These are phyloP conservation scores for Schizothorax lantsangensis DNA, from an alignment of 2,797 vertebrate species.

Conservation along the genomic window DNA sequence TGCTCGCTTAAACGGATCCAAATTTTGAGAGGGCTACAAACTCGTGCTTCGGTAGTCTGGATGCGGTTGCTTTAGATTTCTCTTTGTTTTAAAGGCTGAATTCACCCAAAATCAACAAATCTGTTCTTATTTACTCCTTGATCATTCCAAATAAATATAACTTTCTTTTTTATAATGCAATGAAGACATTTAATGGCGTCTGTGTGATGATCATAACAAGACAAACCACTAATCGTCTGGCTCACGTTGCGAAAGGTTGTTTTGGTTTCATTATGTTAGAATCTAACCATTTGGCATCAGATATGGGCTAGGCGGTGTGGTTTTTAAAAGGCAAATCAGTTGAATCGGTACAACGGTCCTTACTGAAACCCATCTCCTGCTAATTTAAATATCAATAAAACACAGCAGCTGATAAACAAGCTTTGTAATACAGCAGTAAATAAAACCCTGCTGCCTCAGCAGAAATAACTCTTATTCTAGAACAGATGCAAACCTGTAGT, in stretches of 20 bases:
- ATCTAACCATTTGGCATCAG: background rate
- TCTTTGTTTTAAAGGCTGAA: background rate
- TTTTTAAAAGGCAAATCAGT: conserved; percentile 54
- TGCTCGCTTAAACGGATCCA: background rate
- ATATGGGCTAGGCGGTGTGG: background rate
- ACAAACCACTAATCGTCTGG: conserved; percentile 20
- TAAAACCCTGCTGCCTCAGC: conserved; percentile 69
- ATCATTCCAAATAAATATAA: background rate
- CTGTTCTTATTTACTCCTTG: background rate
- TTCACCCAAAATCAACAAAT: background rate
- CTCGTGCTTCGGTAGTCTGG: background rate
- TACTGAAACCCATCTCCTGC: conserved; percentile 28
- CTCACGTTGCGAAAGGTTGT: conserved; percentile 29
- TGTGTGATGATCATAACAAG: conserved; percentile 6
- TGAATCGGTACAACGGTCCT: conserved; percentile 51
- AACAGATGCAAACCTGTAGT: conserved; percentile 52
- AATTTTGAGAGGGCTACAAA: background rate
- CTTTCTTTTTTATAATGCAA: background rate
- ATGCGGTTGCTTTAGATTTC: background rate
- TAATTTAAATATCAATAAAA: conserved; percentile 68
- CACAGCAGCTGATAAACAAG: conserved; percentile 59
- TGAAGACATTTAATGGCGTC: conserved; percentile 10
- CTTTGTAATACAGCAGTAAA: conserved; percentile 69
- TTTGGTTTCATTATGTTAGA: background rate
- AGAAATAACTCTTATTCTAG: conserved; percentile 64